Base-by-base conservation (phyloP, 2,888 invertebrate genomes). In the Rhamphomyia laevipes region DNA sequence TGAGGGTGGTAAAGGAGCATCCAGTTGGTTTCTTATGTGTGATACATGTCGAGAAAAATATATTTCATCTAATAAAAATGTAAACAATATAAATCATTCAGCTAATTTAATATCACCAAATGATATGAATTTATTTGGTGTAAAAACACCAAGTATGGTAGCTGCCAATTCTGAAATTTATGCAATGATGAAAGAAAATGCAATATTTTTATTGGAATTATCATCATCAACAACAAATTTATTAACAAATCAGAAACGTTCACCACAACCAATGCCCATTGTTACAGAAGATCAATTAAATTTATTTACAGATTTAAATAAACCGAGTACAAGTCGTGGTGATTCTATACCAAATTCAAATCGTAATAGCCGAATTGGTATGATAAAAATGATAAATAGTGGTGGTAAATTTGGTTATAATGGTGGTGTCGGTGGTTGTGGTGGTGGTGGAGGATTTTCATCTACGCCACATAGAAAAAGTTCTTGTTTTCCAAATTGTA, bases 11-110 rank as follows among this genome's bases (percentile, higher is more conserved):
- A 77, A 84, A 31, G 84, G 84, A 55, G 73, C 74, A 40, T 83
- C 83, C 54, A 82, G 89, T 15, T 93, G 93, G 89, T 96, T 95
- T 68, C 77, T 95, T 27, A 82, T 91, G 65, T 97, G 97, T 71
- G 91, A 93, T 63, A 75, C 77, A 42, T 97, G 97, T 64, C 82
- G 92, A 10, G 88, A 90, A 47, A 86, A 85, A 57, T 44, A 73
- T 59, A 60, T 70, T 55, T 57, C 65, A 53, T 61, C 62, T 44
- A 59, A 66, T 57, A 60, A 69, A 62, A 65, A 68, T 54, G 56
- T 71, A 56, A 67, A 67, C 59, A 60, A 64, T 51, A 58, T 68
- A 18, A 70, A 68, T 46, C 62, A 59, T 31, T 65, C 50, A 35
- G 66, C 53, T 55, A 71, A 56, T 61, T 68, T 46, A 60, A 74